Percentiles rank a stretch among this genome's conserved stretches.
phyloP scores from a whole-genome alignment of 2,888 invertebrate species.

The Amphimallon solstitiale region DNA sequence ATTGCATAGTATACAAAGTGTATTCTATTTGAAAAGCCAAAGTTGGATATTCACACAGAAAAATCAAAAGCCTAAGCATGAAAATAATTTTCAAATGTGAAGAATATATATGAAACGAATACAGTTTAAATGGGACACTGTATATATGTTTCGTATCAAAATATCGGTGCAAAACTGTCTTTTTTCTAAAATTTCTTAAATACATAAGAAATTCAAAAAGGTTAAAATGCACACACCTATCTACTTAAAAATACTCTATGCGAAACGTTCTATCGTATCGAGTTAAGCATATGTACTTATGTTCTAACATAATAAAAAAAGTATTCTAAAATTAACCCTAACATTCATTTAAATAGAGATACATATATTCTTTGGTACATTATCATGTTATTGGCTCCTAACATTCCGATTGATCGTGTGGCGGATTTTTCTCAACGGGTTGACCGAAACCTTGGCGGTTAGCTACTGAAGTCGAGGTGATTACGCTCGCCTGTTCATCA shows the following conservation, averaged over 20 bases:
- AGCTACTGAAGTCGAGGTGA: slow-evolving; percentile 56
- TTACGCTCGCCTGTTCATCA: slow-evolving; percentile 59
- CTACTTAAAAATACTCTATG: too few relatives aligned
- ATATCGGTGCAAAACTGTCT: background rate
- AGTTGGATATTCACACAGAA: too few relatives aligned
- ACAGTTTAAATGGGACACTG: too few relatives aligned
- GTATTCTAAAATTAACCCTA: background rate
- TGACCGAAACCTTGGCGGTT: slow-evolving; percentile 40
- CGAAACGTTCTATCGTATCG: too few relatives aligned
- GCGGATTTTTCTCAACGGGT: slow-evolving; percentile 34
- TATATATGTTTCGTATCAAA: too few relatives aligned
- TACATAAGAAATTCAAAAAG: background rate
- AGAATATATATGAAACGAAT: too few relatives aligned
- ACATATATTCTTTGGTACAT: slow-evolving; percentile 18
- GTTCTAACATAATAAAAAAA: background rate
- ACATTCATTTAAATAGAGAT: slow-evolving; percentile 28
- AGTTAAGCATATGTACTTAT: too few relatives aligned
- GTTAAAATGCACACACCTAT: too few relatives aligned
- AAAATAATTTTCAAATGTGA: too few relatives aligned
- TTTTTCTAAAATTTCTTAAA: background rate
- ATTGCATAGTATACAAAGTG: too few relatives aligned
- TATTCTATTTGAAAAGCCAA: too few relatives aligned
- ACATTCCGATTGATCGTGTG: slow-evolving; percentile 25
- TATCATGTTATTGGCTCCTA: background rate
- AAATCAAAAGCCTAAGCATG: too few relatives aligned